Evolutionary conservation across 2,797 vertebrate genomes (phyloP).

Genomic region (Hapalemur alaotrensis): DNA sequence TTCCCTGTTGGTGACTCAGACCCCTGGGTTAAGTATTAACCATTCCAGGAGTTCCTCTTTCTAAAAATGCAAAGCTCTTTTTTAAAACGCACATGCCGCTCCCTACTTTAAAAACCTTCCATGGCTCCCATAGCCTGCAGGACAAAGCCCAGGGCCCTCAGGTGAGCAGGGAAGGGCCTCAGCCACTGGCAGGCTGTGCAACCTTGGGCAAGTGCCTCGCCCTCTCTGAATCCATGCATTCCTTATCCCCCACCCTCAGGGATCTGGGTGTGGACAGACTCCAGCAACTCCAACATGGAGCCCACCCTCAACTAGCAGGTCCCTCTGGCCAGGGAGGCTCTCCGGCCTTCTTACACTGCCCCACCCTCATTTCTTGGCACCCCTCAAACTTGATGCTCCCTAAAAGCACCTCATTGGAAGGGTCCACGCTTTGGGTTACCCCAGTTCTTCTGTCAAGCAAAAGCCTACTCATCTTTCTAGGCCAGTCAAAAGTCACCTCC

Average conservation of each 20-base stretch:
- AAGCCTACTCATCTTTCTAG: background rate
- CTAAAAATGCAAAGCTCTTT: background rate
- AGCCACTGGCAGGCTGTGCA: background rate
- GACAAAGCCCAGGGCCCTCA: background rate
- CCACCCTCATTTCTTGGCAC: background rate
- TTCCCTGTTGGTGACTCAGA: background rate
- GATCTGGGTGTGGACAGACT: background rate
- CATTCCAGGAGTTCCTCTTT: conserved; percentile 6
- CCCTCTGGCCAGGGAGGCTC: background rate
- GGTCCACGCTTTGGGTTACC: background rate
- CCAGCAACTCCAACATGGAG: background rate
- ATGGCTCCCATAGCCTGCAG: background rate
- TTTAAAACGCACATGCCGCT: background rate
- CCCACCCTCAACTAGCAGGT: background rate
- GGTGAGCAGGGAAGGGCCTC: background rate
- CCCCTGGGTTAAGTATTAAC: background rate
- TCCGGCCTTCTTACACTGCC: background rate
- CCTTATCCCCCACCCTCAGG: background rate
- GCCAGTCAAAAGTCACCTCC: background rate
- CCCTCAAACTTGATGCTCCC: background rate
- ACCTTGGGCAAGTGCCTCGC: background rate
- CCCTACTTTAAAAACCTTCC: background rate
- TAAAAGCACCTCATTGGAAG: background rate
- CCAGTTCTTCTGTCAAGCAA: background rate
- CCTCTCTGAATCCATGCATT: background rate